Conservation (phyloP, 2,888 invertebrate genomes). For the Unio delphinus region DNA sequence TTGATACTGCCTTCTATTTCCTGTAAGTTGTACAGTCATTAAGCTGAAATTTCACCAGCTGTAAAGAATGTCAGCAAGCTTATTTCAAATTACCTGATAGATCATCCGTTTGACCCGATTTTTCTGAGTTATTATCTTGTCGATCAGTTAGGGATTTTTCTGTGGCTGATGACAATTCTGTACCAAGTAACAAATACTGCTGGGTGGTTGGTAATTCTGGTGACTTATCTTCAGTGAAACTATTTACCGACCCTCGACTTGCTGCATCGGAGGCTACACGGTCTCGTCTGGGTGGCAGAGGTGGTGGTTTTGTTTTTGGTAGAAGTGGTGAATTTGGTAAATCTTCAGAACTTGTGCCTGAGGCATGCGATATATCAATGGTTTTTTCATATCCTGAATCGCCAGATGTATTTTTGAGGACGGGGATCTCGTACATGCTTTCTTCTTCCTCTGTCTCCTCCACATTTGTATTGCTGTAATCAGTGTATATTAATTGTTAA, state of each 20-base stretch:
- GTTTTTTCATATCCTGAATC: slow-evolving; percentile 37
- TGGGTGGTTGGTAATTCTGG: slow-evolving; percentile 26
- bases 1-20: too few relatives aligned
- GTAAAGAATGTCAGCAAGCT: too few relatives aligned
- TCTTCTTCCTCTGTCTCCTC: slow-evolving; percentile 41
- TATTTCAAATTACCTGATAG: background rate
- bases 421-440: slow-evolving; percentile 52
- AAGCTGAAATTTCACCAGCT: too few relatives aligned
- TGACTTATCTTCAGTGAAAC: slow-evolving; percentile 34
- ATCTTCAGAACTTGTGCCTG: slow-evolving; percentile 1
- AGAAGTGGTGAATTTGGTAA: slow-evolving; percentile 3
- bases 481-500: background rate
- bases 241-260: slow-evolving; percentile 33
- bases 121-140: slow-evolving; percentile 4
- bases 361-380: slow-evolving; percentile 19
- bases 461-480: slow-evolving; percentile 7
- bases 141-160: slow-evolving; percentile 17
- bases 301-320: slow-evolving; percentile 42
- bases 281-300: slow-evolving; percentile 53
- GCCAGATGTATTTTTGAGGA: slow-evolving; percentile 25
- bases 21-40: too few relatives aligned
- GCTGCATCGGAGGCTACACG: slow-evolving; percentile 36
- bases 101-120: slow-evolving; percentile 1
- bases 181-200: slow-evolving; percentile 1
- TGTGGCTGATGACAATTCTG: background rate